Percentiles rank a stretch among this genome's conserved stretches.
phyloP scores from a whole-genome alignment of 2,113 vertebrate species.

The Chamaea fasciata region DNA sequence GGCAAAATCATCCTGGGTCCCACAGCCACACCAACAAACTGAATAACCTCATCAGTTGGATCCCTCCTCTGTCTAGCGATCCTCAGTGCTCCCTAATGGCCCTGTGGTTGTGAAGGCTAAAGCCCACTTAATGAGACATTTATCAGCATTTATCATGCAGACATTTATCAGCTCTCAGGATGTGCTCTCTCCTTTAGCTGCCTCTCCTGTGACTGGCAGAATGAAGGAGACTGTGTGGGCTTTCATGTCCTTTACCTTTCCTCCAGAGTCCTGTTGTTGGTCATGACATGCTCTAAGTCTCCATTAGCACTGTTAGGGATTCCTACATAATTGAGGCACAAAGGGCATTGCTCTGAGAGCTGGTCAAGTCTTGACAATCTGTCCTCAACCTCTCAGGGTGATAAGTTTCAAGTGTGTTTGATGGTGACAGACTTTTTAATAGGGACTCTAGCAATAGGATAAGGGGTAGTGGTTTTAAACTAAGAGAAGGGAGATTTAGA shows the following conservation, averaged over 20 bases:
- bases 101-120: not conserved
- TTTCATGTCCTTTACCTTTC: not conserved
- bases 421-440: not conserved
- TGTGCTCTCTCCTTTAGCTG: not conserved
- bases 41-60: not conserved
- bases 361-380: not conserved
- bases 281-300: not conserved
- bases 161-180: not conserved
- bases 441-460: not conserved
- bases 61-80: not conserved
- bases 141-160: not conserved
- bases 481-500: not conserved
- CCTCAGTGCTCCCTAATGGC: not conserved
- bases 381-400: not conserved
- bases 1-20: not conserved
- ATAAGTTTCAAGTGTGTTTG: not conserved
- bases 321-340: not conserved
- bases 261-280: not conserved
- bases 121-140: not conserved
- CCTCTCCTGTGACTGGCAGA: not conserved
- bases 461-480: not conserved
- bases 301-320: not conserved
- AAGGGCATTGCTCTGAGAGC: not conserved
- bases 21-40: not conserved
- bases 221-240: not conserved